phyloP scores from a whole-genome alignment of 2,888 invertebrate genomes.

The Lepidonotus clava region DNA sequence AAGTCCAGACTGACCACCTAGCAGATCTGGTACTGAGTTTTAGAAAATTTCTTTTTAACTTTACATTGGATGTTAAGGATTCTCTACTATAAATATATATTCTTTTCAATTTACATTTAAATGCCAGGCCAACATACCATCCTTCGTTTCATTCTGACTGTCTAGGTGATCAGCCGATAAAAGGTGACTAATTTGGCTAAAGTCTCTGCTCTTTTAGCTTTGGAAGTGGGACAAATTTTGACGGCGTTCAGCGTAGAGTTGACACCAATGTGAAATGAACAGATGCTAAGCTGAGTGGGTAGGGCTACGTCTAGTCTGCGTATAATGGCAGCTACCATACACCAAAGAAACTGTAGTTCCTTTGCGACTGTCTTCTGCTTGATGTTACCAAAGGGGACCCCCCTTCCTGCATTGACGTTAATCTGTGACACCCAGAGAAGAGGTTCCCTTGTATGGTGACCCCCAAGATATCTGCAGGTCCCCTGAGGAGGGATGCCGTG shows the following conservation, averaged over 20 bases:
- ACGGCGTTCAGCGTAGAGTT: not conserved
- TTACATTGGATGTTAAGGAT: not conserved
- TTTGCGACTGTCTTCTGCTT: slow-evolving; percentile 33
- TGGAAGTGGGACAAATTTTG: slow-evolving; percentile 9
- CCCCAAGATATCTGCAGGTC: too few relatives aligned
- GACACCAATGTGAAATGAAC: not conserved
- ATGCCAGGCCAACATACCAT: slow-evolving; percentile 42
- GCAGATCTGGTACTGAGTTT: slow-evolving; percentile 8
- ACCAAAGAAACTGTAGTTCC: slow-evolving; percentile 35
- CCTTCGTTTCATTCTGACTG: not conserved
- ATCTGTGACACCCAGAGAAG: too few relatives aligned
- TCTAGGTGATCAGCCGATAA: slow-evolving; percentile 33
- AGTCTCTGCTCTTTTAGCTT: not conserved
- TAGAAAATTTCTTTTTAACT: not conserved
- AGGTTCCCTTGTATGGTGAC: too few relatives aligned
- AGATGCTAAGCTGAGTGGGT: slow-evolving; percentile 32
- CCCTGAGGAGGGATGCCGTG: too few relatives aligned
- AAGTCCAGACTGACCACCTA: slow-evolving; percentile 46
- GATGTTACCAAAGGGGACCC: not conserved
- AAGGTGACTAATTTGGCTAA: not conserved
- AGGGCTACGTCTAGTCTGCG: slow-evolving; percentile 21
- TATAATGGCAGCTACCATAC: slow-evolving; percentile 10
- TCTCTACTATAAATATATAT: not conserved
- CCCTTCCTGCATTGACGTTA: too few relatives aligned
- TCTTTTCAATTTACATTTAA: not conserved